Base-by-base conservation (phyloP, 23 tunicate species). In the Ascidia mentula region DNA sequence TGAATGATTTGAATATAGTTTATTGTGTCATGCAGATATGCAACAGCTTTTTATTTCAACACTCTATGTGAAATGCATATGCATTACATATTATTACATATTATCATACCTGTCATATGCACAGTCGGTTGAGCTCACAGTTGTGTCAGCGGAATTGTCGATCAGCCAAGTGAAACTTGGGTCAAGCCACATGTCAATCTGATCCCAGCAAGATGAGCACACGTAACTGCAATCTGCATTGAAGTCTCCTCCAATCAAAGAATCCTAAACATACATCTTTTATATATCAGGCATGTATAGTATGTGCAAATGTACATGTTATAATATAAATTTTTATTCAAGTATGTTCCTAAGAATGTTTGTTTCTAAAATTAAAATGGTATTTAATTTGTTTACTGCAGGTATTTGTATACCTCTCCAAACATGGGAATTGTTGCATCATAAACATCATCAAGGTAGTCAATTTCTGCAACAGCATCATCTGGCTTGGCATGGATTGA, bases 171-270 rank as follows among this genome's bases (percentile, higher is more conserved):
- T 61, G 35, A 85, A 89, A 15, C 82, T 46, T 15, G 77, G 72
- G 38, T 95, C 95, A 0, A 79, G 72, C 79, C 85, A 77, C 88
- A 95, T 65, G 34, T 77, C 76, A 28, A 95, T 87, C 8, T 59
- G 28, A 22, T 72, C 69, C 91, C 91, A 89, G 38, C 90, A 85
- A 24, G 85, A 40, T 6, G 75, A 6, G 60, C 89, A 87, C 72
- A 95, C 90, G 78, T 95, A 95, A 60, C 71, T 89, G 78, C 98
- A 95, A 73, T 95, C 98, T 28, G 98, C 98, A 59, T 95, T 95
- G 87, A 85, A 89, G 69, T 95, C 98, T 60, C 98, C 98, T 37
- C 81, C 91, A 20, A 95, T 72, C 42, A 95, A 26, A 26, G 86
- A 88, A 53, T 95, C 85, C 98, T 93, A 69, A 38, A 59, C 8